A percentile compares a stretch with the other conserved stretches of the same genome.
Evolutionary conservation across 64 coral and sea anemone species (phyloP).

Genomic region (Orbicella faveolata): DNA sequence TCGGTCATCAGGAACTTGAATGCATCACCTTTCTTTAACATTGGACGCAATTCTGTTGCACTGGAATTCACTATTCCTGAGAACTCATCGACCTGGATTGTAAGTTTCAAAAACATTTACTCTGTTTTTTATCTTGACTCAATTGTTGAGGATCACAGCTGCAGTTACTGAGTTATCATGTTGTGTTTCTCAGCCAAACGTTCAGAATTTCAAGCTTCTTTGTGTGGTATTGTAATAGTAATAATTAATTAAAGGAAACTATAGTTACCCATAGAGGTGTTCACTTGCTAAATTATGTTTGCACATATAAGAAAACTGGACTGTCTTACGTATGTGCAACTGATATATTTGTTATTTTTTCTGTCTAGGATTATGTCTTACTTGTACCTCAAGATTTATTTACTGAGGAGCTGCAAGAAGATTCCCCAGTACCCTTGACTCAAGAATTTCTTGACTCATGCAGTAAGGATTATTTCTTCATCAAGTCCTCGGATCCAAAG

Average conservation of each 20-base stretch:
- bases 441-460: slow-evolving; percentile 77
- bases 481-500: slow-evolving; percentile 45
- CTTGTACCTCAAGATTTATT: slow-evolving; percentile 78
- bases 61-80: slow-evolving; percentile 66
- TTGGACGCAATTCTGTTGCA: slow-evolving; percentile 63
- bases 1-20: slow-evolving; percentile 53
- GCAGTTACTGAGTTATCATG: too few species aligned
- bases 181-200: too few species aligned
- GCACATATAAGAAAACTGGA: too few species aligned
- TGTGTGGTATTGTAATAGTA: too few species aligned
- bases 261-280: too few species aligned
- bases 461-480: slow-evolving; percentile 66
- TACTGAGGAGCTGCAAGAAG: slow-evolving; percentile 50
- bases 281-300: too few species aligned
- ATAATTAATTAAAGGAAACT: too few species aligned
- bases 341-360: not conserved
- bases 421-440: slow-evolving; percentile 52
- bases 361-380: slow-evolving; percentile 71
- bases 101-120: slow-evolving; percentile 46
- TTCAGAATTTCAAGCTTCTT: too few species aligned
- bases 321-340: not conserved
- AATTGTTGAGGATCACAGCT: too few species aligned
- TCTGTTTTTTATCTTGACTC: not conserved
- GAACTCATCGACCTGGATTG: slow-evolving; percentile 84
- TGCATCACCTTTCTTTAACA: slow-evolving; percentile 51